These are phyloP conservation scores for Ametastegia equiseti DNA, from an alignment of 2,888 invertebrate genomes.

Conservation along the genomic window DNA sequence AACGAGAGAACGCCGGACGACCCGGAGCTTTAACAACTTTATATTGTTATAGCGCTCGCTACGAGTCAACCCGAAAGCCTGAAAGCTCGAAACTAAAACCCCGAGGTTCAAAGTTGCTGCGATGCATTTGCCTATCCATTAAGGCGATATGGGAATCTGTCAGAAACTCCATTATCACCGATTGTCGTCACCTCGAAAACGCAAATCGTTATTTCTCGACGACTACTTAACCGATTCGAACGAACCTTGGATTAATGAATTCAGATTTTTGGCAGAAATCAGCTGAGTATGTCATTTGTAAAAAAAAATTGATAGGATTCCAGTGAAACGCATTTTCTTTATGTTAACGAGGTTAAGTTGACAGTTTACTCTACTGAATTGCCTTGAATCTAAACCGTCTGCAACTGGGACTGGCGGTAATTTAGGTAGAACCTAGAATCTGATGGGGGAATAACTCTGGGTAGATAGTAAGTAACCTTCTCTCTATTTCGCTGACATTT, in stretches of 20 bases:
- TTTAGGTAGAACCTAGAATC: neutral
- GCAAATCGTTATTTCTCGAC: too few species aligned
- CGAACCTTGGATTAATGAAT: too few species aligned
- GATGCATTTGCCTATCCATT: too few species aligned
- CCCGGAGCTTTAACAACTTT: constrained; percentile 54
- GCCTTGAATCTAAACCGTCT: neutral
- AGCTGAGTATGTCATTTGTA: too few species aligned
- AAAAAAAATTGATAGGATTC: too few species aligned
- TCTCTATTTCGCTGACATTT: constrained; percentile 1
- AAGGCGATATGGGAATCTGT: too few species aligned
- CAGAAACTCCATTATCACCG: too few species aligned
- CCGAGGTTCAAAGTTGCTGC: neutral
- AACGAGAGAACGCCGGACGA: constrained; percentile 19
- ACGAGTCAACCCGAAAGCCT: neutral
- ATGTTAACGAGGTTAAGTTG: too few species aligned
- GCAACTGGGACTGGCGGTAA: neutral
- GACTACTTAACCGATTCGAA: too few species aligned
- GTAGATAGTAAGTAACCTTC: neutral
- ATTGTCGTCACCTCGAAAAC: too few species aligned
- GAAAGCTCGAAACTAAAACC: neutral
- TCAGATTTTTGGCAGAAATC: too few species aligned
- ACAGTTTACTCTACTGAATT: neutral
- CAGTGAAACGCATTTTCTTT: too few species aligned
- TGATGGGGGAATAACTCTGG: neutral
- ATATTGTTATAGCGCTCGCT: constrained; percentile 51